Evolutionary conservation across 2,113 vertebrate genomes (phyloP), one percentile per base, ranked within the genome.

Genomic region (Otolemur garnettii): DNA sequence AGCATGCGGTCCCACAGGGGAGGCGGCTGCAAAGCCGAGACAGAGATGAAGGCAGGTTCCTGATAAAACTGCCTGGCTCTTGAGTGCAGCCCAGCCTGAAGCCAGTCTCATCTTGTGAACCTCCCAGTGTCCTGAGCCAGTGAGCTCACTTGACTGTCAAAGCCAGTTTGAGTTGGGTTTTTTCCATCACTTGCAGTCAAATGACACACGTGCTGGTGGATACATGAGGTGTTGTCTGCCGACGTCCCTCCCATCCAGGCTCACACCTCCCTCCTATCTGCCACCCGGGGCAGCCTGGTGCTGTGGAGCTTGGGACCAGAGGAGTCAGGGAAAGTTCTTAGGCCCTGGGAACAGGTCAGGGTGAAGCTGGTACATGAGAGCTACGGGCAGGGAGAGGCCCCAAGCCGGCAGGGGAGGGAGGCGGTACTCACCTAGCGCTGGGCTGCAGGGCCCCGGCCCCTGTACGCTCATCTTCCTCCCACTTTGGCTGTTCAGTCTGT

Each of bases 391-490:
- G 8, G 45, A 77, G 45, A n/a, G 22, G 45, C 17, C 8, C 22
- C 22, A 45, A 30, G 35, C 35, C 6, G 59, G 30, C 69, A 30
- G 19, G 59, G 33, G 59, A 55, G 45, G 75, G 45, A 42, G 45
- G 26, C 12, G 8, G 22, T 28, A 12, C 42, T 14, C 13, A 2
- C 30, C 26, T 57, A 66, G 85, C 78, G 8, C 14, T 26, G 13
- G n/a, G n/a, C n/a, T n/a, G n/a, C n/a, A n/a, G n/a, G n/a, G n/a
- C n/a, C n/a, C n/a, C 3, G 0, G 11, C 53, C 22, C 24, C 50
- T 11, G 3, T 26, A 0, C 9, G 1, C 42, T 11, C 74, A 15
- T 28, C 87, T 62, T 69, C 4, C 0, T 11, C 38, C 0, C 22
- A 18, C 22, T 33, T 14, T 35, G 18, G 71, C 71, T 42, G 35